Conservation (phyloP, 2,113 vertebrate genomes). For the Seriola quinqueradiata region DNA sequence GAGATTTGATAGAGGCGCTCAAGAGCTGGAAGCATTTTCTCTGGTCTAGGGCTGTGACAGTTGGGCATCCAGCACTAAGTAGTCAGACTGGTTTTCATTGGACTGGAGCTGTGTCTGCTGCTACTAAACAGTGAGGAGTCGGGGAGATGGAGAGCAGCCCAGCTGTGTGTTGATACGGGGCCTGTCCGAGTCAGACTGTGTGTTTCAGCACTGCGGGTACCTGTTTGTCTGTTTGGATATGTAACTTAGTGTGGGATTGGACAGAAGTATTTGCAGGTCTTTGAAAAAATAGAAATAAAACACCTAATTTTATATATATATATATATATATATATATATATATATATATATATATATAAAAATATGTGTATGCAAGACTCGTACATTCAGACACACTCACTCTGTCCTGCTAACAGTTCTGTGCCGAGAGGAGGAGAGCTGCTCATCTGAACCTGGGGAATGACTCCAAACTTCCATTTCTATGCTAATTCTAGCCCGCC, state of each 20-base stretch:
- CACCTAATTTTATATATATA: not conserved
- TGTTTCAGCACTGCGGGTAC: slow-evolving; percentile 6
- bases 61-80: slow-evolving; percentile 69
- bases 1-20: slow-evolving; percentile 73
- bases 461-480: slow-evolving; percentile 83
- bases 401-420: slow-evolving; percentile 64
- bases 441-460: slow-evolving; percentile 81
- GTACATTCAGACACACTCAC: slow-evolving; percentile 38
- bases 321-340: not conserved
- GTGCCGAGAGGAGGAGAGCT: slow-evolving; percentile 67
- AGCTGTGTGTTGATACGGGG: slow-evolving; percentile 30
- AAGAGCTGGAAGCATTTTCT: slow-evolving; percentile 71
- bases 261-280: not conserved
- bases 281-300: slow-evolving; percentile 10
- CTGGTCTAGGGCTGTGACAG: slow-evolving; percentile 71
- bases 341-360: not conserved
- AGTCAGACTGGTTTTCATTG: slow-evolving; percentile 74
- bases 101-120: slow-evolving; percentile 61
- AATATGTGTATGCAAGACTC: slow-evolving; percentile 1
- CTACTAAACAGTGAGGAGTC: slow-evolving; percentile 47
- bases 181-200: slow-evolving; percentile 13
- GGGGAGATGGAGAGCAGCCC: slow-evolving; percentile 38
- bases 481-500: slow-evolving; percentile 80
- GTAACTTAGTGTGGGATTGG: not conserved
- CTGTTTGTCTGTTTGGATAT: slow-evolving; percentile 7